These are phyloP conservation scores for Hippocampus zosterae DNA, from an alignment of 2,113 vertebrate genomes.

Conservation along the genomic window DNA sequence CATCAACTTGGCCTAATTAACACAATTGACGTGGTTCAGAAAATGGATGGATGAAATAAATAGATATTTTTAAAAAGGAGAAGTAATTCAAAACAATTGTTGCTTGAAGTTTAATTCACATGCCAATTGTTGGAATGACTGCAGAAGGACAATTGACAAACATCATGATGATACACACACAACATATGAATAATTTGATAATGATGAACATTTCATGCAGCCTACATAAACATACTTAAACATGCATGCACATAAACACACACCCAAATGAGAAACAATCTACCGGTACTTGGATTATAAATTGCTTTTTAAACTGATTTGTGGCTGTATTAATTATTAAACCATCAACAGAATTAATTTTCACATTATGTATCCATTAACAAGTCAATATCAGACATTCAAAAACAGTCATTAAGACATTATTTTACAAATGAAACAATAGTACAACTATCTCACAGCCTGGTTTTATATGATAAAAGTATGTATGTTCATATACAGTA, in stretches of 20 bases:
- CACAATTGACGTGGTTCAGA: neutral
- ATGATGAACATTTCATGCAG: neutral
- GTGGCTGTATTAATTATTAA: conserved; percentile 16
- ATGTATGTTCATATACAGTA: neutral
- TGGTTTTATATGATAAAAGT: neutral
- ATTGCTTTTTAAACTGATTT: neutral
- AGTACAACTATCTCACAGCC: neutral
- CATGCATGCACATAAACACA: conserved; percentile 9
- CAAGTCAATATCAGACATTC: neutral
- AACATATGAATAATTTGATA: neutral
- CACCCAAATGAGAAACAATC: neutral
- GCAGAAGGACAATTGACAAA: neutral
- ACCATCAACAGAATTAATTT: conserved; percentile 7
- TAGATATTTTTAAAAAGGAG: too few relatives aligned
- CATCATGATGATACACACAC: conserved; percentile 1
- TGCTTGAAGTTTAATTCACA: neutral
- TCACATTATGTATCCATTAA: neutral
- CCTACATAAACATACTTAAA: conserved; percentile 3
- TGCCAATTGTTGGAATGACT: neutral
- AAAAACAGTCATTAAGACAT: conserved; percentile 30
- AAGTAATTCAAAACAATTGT: neutral
- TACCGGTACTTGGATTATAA: neutral
- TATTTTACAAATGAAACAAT: conserved; percentile 29
- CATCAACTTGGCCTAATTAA: neutral
- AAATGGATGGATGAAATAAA: too few relatives aligned